Conservation (phyloP, 2,888 invertebrate genomes). For the Lepidocyrtoides sp. region DNA sequence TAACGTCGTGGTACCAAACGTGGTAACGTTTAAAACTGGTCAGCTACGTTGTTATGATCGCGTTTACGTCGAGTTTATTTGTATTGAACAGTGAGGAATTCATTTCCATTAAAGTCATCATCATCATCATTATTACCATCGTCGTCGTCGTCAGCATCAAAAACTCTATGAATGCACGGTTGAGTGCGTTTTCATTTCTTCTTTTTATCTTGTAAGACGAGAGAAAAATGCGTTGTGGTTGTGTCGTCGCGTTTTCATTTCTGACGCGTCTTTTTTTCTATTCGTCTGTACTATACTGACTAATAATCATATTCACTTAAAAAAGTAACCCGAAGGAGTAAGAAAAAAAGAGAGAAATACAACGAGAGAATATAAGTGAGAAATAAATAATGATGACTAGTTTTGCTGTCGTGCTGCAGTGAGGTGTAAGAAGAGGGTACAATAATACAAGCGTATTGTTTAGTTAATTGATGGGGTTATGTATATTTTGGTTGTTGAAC, state of each 20-base stretch:
- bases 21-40: no score
- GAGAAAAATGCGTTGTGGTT: constrained; percentile 10
- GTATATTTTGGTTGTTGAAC: constrained; percentile 77
- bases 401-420: constrained; percentile 24
- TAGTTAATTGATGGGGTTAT: constrained; percentile 74
- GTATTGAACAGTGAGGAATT: background rate
- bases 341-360: constrained; percentile 11
- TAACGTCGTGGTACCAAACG: no score
- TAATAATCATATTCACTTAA: constrained; percentile 2
- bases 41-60: no score
- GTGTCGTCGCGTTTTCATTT: constrained; percentile 36
- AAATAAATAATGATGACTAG: constrained; percentile 70
- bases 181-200: constrained; percentile 38
- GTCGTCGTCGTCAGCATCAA: background rate
- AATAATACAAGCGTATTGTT: constrained; percentile 47
- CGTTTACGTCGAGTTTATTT: no score
- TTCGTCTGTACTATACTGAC: background rate
- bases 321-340: background rate
- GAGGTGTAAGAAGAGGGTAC: background rate
- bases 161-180: background rate
- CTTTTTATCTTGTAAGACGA: constrained; percentile 3
- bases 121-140: background rate
- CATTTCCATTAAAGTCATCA: background rate
- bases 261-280: constrained; percentile 41
- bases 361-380: constrained; percentile 33